Evolutionary conservation across 2,797 vertebrate genomes (phyloP).

Genomic region (Potorous gilbertii): DNA sequence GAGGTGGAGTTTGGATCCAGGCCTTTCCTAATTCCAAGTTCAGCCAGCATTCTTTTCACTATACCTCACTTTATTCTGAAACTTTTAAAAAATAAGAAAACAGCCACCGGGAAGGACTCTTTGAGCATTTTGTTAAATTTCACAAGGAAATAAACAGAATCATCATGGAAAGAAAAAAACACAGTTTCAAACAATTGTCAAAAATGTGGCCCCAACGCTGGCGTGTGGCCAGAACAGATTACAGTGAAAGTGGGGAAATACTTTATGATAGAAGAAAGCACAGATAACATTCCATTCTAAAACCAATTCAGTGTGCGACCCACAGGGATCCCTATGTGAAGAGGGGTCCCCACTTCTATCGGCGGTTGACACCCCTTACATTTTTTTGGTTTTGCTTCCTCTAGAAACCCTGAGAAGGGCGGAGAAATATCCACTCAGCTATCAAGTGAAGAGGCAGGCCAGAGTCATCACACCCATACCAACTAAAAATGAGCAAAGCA

Average conservation of each 20-base stretch:
- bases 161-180: slow-evolving; percentile 32
- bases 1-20: background rate
- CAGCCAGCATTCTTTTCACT: background rate
- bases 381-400: background rate
- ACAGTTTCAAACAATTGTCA: background rate
- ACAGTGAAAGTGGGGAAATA: background rate
- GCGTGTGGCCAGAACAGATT: background rate
- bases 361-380: background rate
- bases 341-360: background rate
- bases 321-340: background rate
- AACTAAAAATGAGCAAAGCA: background rate
- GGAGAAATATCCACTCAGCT: slow-evolving; percentile 9
- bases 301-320: background rate
- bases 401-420: slow-evolving; percentile 11
- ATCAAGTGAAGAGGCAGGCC: background rate
- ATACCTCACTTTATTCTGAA: background rate
- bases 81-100: background rate
- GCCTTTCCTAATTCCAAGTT: background rate
- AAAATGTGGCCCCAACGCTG: background rate
- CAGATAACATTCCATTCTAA: background rate
- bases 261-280: background rate
- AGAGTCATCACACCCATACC: background rate
- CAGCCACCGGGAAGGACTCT: background rate
- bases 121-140: slow-evolving; percentile 6
- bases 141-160: slow-evolving; percentile 31